Evolutionary conservation across 2,797 vertebrate genomes (phyloP).

Genomic region (Gambusia yucatana): DNA sequence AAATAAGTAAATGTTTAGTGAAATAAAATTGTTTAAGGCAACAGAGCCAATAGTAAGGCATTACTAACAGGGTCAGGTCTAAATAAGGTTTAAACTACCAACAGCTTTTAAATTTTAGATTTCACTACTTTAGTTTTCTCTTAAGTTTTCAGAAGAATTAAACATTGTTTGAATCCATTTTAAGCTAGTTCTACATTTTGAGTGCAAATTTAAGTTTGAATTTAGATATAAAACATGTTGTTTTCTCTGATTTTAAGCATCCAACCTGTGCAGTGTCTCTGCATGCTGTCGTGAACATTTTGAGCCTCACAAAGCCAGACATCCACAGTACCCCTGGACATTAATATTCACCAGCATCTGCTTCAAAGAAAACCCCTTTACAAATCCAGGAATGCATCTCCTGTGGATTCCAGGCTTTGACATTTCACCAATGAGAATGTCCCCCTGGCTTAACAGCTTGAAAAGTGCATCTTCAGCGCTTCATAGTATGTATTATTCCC

Average conservation of each 20-base stretch:
- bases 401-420: slow-evolving; percentile 72
- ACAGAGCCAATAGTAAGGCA: neutral
- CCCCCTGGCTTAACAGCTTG: slow-evolving; percentile 68
- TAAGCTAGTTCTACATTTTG: neutral
- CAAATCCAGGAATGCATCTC: slow-evolving; percentile 78
- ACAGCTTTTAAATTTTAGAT: neutral
- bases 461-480: slow-evolving; percentile 75
- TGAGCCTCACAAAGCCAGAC: slow-evolving; percentile 59
- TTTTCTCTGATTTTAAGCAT: slow-evolving; percentile 24
- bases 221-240: slow-evolving; percentile 10
- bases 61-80: neutral
- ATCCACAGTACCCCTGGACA: slow-evolving; percentile 59
- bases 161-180: neutral
- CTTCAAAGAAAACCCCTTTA: slow-evolving; percentile 78
- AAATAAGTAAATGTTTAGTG: neutral
- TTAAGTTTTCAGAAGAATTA: neutral
- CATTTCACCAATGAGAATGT: slow-evolving; percentile 76
- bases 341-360: slow-evolving; percentile 79
- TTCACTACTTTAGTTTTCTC: neutral
- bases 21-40: neutral
- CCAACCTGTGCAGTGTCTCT: slow-evolving; percentile 32
- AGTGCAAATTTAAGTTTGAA: neutral
- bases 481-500: slow-evolving; percentile 76
- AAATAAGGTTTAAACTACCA: neutral
- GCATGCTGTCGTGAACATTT: slow-evolving; percentile 53